Evolutionary conservation across 2,797 vertebrate genomes (phyloP), one percentile per base, ranked within the genome.

Genomic region (Sebastes iracundus): DNA sequence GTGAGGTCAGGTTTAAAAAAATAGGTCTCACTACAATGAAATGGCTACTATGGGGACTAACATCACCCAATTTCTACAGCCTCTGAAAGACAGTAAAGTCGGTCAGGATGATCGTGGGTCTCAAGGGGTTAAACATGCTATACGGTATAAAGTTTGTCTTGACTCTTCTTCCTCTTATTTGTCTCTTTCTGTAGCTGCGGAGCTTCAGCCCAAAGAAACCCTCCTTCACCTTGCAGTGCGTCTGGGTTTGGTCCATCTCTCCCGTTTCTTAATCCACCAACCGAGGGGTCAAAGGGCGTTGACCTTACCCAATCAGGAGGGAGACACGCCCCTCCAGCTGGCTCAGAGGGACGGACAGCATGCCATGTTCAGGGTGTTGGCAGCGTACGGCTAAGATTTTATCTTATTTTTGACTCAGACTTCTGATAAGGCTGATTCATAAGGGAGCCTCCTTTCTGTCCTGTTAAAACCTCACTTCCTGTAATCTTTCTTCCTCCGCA

Each of bases 211-310:
- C 67, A 96, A 88, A 86, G 96, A 98, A 87, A 95, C 94, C 23
- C 94, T 97, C 63, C 94, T 97, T 7, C 97, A 97, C 55, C 82
- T 97, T 28, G 92, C 96, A 1, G 92, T 94, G 84, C 96, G 94
- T 75, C 92, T 97, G 89, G 96, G 95, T 81, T 93, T 98, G 75
- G 67, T 91, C 78, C 96, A 96, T 25, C 93, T 98, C 81, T 94
- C 90, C 4, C 93, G 92, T 56, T 97, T 97, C 91, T 91, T 98
- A 27, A 86, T 96, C 84, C 92, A 88, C 73, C 95, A 96, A 42
- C 96, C 96, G 20, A 93, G 94, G 84, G 95, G 95, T 72, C 92
- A 88, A 10, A 94, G 90, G 83, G 92, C 94, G 20, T 30, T 96
- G 87, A 80, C 84, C 23, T 79, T 94, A 69, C 91, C 94, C 83